Evolutionary conservation across 1,140 invertebrate species (phyloP).

Genomic region (Sycobia sp.): DNA sequence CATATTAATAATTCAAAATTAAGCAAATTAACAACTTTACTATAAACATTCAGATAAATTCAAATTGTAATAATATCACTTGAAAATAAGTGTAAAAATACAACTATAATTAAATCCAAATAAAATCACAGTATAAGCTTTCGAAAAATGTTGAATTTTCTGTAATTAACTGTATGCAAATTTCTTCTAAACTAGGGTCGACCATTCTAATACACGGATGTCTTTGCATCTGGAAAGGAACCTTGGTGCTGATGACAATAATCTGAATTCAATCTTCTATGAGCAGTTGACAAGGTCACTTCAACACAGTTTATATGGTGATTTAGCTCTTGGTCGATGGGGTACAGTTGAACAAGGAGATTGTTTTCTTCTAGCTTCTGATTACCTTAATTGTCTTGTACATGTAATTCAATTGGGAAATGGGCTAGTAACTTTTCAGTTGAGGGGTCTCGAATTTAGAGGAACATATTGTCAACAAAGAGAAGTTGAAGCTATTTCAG

Average conservation of each 20-base stretch:
- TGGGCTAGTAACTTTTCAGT: slow-evolving; percentile 97
- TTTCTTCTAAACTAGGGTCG: slow-evolving; percentile 69
- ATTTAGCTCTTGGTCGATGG: slow-evolving; percentile 91
- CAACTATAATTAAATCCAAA: neutral
- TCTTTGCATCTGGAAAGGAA: slow-evolving; percentile 95
- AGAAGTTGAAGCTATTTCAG: slow-evolving; percentile 95
- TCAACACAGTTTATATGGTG: slow-evolving; percentile 95
- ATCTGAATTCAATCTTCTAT: slow-evolving; percentile 99
- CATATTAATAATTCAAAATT: no score
- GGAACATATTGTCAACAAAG: slow-evolving; percentile 99
- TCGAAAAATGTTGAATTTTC: neutral
- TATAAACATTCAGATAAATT: no score
- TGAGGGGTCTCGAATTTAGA: slow-evolving; percentile 95
- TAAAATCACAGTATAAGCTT: neutral
- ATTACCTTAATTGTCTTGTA: slow-evolving; percentile 96
- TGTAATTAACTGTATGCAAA: neutral
- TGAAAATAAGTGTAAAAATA: no score
- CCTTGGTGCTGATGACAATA: slow-evolving; percentile 96
- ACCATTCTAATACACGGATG: slow-evolving; percentile 95
- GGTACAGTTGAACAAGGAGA: slow-evolving; percentile 91
- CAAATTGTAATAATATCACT: no score
- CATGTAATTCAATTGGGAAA: slow-evolving; percentile 99
- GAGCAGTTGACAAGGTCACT: slow-evolving; percentile 96
- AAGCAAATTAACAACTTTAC: no score
- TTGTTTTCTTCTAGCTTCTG: slow-evolving; percentile 96